A percentile compares a stretch with the other conserved stretches of the same genome.
Evolutionary conservation across 2,113 vertebrate species (phyloP).

Genomic region (Corydoras sp.): DNA sequence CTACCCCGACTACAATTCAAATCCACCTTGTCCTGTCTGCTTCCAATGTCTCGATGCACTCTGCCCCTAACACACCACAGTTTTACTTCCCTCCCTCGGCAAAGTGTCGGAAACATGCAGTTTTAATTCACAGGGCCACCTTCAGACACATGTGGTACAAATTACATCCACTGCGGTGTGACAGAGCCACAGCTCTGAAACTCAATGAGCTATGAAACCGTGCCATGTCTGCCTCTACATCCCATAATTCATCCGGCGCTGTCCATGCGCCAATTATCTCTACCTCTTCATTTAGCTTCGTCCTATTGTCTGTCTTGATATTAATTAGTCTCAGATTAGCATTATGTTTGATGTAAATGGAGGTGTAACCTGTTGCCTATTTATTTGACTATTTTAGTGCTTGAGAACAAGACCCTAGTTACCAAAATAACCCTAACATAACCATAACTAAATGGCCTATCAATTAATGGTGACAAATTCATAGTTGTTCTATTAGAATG

Average conservation of each 20-base stretch:
- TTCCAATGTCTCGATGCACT: slow-evolving; percentile 21
- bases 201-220: slow-evolving; percentile 52
- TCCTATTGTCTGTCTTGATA: slow-evolving; percentile 28
- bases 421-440: too few relatives aligned
- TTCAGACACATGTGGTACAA: slow-evolving; percentile 50
- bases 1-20: slow-evolving; percentile 7
- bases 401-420: too few relatives aligned
- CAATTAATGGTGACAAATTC: too few relatives aligned
- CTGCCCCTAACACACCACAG: slow-evolving; percentile 18
- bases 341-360: too few relatives aligned
- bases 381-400: too few relatives aligned
- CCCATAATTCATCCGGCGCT: slow-evolving; percentile 49
- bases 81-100: slow-evolving; percentile 25
- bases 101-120: slow-evolving; percentile 31
- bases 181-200: slow-evolving; percentile 45
- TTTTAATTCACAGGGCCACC: slow-evolving; percentile 30
- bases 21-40: slow-evolving; percentile 17
- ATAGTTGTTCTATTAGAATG: too few relatives aligned
- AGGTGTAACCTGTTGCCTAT: too few relatives aligned
- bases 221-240: slow-evolving; percentile 44
- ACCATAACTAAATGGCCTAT: too few relatives aligned
- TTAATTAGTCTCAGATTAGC: not conserved
- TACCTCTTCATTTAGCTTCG: slow-evolving; percentile 37
- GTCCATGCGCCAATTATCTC: slow-evolving; percentile 20
- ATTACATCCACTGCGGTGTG: slow-evolving; percentile 39